phyloP scores from a whole-genome alignment of 2,113 vertebrate species.

The Lamprologus speciosus region DNA sequence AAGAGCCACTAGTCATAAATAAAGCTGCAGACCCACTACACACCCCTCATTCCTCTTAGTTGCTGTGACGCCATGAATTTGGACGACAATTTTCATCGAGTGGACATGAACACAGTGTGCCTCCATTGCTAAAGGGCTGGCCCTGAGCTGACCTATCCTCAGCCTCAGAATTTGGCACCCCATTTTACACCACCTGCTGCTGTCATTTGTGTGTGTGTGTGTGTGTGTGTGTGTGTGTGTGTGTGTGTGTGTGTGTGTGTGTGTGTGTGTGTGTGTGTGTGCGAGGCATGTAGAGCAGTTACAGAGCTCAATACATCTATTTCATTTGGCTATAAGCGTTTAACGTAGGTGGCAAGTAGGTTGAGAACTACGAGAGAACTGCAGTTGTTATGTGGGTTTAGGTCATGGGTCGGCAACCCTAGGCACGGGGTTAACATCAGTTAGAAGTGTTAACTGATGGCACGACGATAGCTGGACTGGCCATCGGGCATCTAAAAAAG shows the following conservation, averaged over 20 bases:
- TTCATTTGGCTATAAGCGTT: background rate
- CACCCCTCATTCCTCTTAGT: background rate
- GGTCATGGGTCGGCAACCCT: background rate
- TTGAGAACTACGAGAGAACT: background rate
- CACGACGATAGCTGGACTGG: background rate
- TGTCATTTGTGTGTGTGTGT: constrained; percentile 13
- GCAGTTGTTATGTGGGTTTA: background rate
- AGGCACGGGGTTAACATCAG: background rate
- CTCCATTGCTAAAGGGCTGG: background rate
- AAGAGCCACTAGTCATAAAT: constrained; percentile 7
- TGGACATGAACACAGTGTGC: constrained; percentile 9
- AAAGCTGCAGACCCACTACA: background rate
- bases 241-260: too few species aligned
- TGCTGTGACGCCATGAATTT: background rate
- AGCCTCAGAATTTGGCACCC: constrained; percentile 21
- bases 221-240: background rate
- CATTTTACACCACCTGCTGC: constrained; percentile 45
- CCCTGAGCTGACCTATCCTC: constrained; percentile 20
- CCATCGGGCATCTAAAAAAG: too few species aligned
- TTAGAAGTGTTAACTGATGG: background rate
- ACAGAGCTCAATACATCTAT: background rate
- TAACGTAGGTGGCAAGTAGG: background rate
- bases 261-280: background rate
- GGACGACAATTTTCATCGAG: background rate
- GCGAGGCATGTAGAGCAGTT: background rate